Conservation (phyloP, 2,113 vertebrate genomes). For the Raja brachyura region DNA sequence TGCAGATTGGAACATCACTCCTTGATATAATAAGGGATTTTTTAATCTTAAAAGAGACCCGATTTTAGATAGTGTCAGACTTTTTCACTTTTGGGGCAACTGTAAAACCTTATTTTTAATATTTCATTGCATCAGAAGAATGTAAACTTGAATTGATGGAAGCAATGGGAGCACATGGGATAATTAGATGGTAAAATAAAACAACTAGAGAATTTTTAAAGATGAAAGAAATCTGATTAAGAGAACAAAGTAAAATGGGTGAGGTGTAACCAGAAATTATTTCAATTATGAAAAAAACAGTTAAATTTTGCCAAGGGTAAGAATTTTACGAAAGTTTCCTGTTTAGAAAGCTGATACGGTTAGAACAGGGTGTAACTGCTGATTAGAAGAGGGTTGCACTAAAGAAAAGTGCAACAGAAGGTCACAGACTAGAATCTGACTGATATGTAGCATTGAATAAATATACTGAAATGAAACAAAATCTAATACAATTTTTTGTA, state of each 20-base stretch:
- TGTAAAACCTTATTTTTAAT: too few relatives aligned
- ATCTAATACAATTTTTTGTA: neutral
- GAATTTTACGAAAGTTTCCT: conserved; percentile 16
- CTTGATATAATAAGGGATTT: neutral
- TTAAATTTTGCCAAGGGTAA: neutral
- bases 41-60: neutral
- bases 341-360: conserved; percentile 22
- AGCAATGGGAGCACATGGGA: neutral
- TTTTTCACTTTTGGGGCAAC: too few relatives aligned
- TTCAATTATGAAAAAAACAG: neutral
- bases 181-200: neutral
- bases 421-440: neutral
- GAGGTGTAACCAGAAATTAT: neutral
- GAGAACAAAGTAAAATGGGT: neutral
- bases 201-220: neutral
- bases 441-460: neutral
- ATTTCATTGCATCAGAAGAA: neutral
- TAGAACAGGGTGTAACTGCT: conserved; percentile 12
- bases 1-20: neutral
- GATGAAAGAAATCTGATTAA: neutral
- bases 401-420: neutral
- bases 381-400: neutral
- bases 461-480: neutral
- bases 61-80: neutral
- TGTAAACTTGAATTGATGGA: neutral